Conservation (phyloP, 2,797 vertebrate species). For the Spinus pinus region DNA sequence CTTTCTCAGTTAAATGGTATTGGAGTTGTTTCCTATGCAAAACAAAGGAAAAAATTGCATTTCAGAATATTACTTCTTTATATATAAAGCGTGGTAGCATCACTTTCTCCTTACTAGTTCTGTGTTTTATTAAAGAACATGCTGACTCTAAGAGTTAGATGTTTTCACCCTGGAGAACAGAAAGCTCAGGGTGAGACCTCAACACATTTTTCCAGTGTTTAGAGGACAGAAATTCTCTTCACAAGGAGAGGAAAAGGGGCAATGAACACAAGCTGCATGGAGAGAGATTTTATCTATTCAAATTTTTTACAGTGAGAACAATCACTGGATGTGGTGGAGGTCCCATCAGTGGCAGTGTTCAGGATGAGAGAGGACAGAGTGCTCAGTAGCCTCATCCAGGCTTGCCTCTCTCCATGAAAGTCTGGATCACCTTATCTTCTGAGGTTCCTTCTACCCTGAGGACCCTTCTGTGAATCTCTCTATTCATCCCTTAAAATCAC, state of each 20-base stretch:
- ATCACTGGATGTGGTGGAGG: not conserved
- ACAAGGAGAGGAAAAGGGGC: not conserved
- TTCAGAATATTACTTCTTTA: not conserved
- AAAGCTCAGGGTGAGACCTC: not conserved
- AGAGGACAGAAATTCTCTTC: not conserved
- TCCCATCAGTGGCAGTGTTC: no score
- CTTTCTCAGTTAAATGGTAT: not conserved
- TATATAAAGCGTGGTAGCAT: fast-evolving
- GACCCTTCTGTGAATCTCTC: not conserved
- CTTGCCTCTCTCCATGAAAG: not conserved
- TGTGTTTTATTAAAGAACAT: not conserved
- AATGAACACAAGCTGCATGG: not conserved
- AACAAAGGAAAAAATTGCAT: not conserved
- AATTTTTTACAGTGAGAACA: not conserved
- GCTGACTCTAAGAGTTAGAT: not conserved
- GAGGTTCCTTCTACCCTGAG: not conserved
- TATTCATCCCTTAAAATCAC: not conserved
- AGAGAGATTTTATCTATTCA: not conserved
- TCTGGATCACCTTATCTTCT: not conserved
- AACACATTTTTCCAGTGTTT: not conserved
- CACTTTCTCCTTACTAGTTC: not conserved
- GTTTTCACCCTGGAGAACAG: not conserved
- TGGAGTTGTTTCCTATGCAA: not conserved
- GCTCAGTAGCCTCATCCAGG: not conserved
- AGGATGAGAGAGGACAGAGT: not conserved